These are phyloP conservation scores for Hesperia comma DNA, from an alignment of 2,888 invertebrate genomes.

Conservation along the genomic window DNA sequence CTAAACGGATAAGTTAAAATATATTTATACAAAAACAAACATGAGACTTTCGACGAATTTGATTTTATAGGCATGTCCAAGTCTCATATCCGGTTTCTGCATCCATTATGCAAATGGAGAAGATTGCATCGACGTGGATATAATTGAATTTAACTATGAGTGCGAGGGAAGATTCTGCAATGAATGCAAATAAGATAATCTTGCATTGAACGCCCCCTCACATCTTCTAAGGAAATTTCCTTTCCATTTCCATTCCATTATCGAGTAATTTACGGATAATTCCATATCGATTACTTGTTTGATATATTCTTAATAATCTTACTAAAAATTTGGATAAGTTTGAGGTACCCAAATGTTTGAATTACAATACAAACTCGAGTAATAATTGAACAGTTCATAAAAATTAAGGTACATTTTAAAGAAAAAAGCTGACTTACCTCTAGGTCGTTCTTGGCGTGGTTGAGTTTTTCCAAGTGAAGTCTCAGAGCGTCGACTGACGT, in stretches of 20 bases:
- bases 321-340: too few species aligned
- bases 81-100: neutral
- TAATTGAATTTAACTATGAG: constrained; percentile 22
- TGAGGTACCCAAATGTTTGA: neutral
- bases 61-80: neutral
- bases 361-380: constrained; percentile 2
- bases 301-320: too few species aligned
- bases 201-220: constrained; percentile 13
- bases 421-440: constrained; percentile 84
- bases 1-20: too few species aligned
- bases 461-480: constrained; percentile 92
- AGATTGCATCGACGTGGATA: constrained; percentile 6
- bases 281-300: too few species aligned
- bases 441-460: constrained; percentile 89
- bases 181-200: constrained; percentile 15
- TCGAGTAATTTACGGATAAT: too few species aligned
- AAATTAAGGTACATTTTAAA: neutral
- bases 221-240: constrained; percentile 4
- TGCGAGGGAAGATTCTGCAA: neutral
- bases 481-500: constrained; percentile 92
- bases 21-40: too few species aligned
- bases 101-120: neutral
- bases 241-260: neutral
- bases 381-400: neutral
- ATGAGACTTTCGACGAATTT: too few species aligned